phyloP scores from a whole-genome alignment of 2,888 invertebrate genomes.

The Clanis bilineata region DNA sequence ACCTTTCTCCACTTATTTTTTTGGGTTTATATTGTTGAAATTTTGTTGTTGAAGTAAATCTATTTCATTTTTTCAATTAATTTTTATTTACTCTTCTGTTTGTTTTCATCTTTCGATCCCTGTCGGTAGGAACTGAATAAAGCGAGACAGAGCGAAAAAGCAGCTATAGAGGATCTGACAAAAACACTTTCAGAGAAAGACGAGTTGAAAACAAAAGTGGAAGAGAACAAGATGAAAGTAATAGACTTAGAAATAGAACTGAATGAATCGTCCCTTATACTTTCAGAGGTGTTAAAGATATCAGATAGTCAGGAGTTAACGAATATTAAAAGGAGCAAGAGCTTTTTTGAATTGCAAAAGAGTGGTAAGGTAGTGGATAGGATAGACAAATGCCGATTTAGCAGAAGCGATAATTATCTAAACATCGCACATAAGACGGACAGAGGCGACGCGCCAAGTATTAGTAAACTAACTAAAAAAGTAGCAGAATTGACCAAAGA shows the following conservation, averaged over 20 bases:
- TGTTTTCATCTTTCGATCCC: slow-evolving; percentile 61
- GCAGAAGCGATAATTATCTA: slow-evolving; percentile 70
- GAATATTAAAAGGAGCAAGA: slow-evolving; percentile 68
- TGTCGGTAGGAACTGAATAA: slow-evolving; percentile 65
- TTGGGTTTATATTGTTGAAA: slow-evolving; percentile 64
- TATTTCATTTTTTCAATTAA: slow-evolving; percentile 50
- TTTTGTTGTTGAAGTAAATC: slow-evolving; percentile 68
- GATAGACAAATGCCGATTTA: slow-evolving; percentile 76
- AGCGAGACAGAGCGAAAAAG: slow-evolving; percentile 67
- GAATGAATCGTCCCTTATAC: slow-evolving; percentile 77
- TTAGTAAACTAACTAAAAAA: slow-evolving; percentile 65
- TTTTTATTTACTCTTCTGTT: slow-evolving; percentile 50
- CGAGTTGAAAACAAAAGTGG: slow-evolving; percentile 58
- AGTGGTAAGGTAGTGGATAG: slow-evolving; percentile 83
- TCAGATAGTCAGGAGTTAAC: slow-evolving; percentile 63
- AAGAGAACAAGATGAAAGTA: slow-evolving; percentile 69
- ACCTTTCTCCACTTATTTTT: slow-evolving; percentile 66
- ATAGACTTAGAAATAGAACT: slow-evolving; percentile 79
- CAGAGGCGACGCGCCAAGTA: slow-evolving; percentile 45
- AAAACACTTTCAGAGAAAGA: slow-evolving; percentile 62
- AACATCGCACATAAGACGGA: slow-evolving; percentile 51
- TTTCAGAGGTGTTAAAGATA: slow-evolving; percentile 76
- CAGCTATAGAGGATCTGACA: slow-evolving; percentile 61
- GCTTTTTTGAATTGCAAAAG: slow-evolving; percentile 77
- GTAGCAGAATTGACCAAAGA: slow-evolving; percentile 71